Evolutionary conservation across 2,797 vertebrate species (phyloP), one percentile per base, ranked within the genome.

Genomic region (Threskiornis aethiopicus): DNA sequence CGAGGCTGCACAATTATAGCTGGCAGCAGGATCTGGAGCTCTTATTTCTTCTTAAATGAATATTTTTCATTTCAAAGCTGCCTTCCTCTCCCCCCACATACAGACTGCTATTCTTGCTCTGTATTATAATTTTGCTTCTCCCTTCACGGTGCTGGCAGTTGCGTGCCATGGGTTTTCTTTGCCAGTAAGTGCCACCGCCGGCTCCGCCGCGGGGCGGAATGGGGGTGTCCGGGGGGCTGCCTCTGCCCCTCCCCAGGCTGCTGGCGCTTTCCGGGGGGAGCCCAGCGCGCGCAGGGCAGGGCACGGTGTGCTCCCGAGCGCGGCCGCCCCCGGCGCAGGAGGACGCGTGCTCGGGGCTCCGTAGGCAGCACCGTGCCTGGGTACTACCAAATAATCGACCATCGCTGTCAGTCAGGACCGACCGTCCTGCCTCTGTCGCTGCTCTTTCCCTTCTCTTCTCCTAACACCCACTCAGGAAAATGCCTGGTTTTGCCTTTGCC

Each of bases 371-470:
- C 20, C 4, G 0, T 5, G 5, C 16, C 58, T 5, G 47, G 69
- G 16, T 4, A 2, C 24, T 33, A 4, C 11, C 44, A 31, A 6
- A 1, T 2, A 6, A 11, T 8, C 15, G 6, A 2, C 51, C 10
- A 5, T 7, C 8, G 0, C 54, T 4, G 1, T 10, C 10, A 2
- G 15, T 6, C 65, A 11, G 6, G 33, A 16, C 33, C 0, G 2
- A 7, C n/a, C 9, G 35, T 28, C 12, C 37, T 31, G 6, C 6
- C 37, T 16, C 59, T 5, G 6, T 6, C 7, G 1, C n/a, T 31
- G 47, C 29, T 13, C 35, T 8, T 39, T 25, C 37, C 57, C 61
- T 13, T 4, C 18, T 31, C 51, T 24, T 26, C 4, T 35, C 49
- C 66, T 2, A 3, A 17, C 26, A 3, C 7, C 22, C 35, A 0